Conservation (phyloP, 2,113 vertebrate genomes). For the Scomber japonicus region DNA sequence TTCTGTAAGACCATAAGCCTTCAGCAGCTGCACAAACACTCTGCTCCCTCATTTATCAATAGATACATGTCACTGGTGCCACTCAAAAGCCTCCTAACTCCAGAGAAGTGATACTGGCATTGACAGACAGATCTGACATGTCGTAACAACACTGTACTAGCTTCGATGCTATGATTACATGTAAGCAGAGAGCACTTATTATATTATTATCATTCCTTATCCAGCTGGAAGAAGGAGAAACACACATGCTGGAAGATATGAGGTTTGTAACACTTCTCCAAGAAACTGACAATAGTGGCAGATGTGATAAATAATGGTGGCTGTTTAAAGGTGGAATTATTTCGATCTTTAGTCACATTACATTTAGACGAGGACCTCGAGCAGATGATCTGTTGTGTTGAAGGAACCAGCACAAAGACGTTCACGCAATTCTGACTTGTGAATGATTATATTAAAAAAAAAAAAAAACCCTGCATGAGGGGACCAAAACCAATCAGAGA, state of each 20-base stretch:
- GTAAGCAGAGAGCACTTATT: neutral
- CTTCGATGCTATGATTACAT: too few relatives aligned
- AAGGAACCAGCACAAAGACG: neutral
- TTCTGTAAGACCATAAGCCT: conserved; percentile 54
- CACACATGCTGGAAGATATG: neutral
- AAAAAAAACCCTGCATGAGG: neutral
- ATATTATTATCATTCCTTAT: neutral
- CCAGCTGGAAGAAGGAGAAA: neutral
- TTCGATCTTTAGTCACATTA: neutral
- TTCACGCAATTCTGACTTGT: neutral
- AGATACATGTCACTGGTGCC: conserved; percentile 20
- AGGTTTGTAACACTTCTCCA: neutral
- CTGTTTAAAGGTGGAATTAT: conserved; percentile 1
- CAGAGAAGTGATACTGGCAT: conserved; percentile 3
- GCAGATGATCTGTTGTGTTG: neutral
- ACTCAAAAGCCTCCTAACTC: conserved; percentile 16
- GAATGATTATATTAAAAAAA: neutral
- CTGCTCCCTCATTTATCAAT: conserved; percentile 33
- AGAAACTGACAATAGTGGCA: neutral
- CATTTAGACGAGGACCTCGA: neutral
- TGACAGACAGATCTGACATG: neutral
- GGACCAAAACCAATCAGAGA: conserved; percentile 23
- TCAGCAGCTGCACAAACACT: conserved; percentile 73
- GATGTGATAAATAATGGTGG: neutral
- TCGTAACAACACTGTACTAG: neutral